Evolutionary conservation across 2,797 vertebrate genomes (phyloP).

Genomic region (Mormyrus proboscirostris): DNA sequence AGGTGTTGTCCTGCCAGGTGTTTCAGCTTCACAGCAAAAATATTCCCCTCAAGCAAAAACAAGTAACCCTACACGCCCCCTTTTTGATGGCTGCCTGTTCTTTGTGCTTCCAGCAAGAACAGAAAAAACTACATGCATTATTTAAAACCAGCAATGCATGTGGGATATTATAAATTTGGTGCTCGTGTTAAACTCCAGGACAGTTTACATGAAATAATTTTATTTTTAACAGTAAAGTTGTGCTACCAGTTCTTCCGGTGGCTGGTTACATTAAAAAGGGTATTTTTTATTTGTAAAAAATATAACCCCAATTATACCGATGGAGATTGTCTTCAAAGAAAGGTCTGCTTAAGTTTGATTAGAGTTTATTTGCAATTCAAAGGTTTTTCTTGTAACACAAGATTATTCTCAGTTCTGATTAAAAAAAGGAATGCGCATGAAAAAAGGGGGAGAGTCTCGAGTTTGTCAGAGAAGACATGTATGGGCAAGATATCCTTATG

Average conservation of each 20-base stretch:
- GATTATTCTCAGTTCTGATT: not conserved
- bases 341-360: not conserved
- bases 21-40: not conserved
- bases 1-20: not conserved
- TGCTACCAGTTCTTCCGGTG: not conserved
- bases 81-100: not conserved
- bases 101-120: not conserved
- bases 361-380: not conserved
- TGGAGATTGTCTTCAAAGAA: not conserved
- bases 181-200: not conserved
- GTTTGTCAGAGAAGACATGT: not conserved
- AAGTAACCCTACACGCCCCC: not conserved
- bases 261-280: not conserved
- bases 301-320: not conserved
- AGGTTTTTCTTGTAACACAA: not conserved
- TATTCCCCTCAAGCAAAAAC: not conserved
- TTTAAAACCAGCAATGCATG: not conserved
- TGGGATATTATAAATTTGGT: not conserved
- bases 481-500: not conserved
- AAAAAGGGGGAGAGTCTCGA: not conserved
- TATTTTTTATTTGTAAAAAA: not conserved
- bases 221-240: not conserved
- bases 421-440: not conserved
- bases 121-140: not conserved
- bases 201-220: not conserved